Evolutionary conservation across 1,140 invertebrate species (phyloP).

Genomic region (Tetraneura akinire): DNA sequence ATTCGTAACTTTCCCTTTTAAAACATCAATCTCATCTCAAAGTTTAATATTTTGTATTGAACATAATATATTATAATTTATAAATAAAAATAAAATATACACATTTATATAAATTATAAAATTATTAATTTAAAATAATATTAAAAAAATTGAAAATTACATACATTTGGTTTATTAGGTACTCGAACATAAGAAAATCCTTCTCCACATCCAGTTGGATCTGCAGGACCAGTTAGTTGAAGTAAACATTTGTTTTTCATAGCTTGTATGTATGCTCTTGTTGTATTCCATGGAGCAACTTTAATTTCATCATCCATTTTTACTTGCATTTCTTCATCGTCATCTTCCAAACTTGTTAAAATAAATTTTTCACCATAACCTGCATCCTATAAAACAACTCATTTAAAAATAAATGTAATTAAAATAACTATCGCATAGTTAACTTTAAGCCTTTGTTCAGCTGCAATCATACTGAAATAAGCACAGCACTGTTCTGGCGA

Average conservation of each 20-base stretch:
- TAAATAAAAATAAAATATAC: too few species aligned
- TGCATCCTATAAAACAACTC: slow-evolving; percentile 69
- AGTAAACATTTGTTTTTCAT: slow-evolving; percentile 97
- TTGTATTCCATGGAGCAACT: slow-evolving; percentile 91
- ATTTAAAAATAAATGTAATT: background rate
- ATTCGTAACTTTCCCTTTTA: too few species aligned
- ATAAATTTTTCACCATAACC: slow-evolving; percentile 98
- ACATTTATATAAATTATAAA: too few species aligned
- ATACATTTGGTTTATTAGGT: slow-evolving; percentile 89
- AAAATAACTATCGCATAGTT: background rate
- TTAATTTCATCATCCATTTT: slow-evolving; percentile 98
- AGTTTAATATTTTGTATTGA: too few species aligned
- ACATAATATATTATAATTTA: too few species aligned
- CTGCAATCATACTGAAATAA: slow-evolving; percentile 97
- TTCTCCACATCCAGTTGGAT: slow-evolving; percentile 96
- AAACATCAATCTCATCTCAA: too few species aligned
- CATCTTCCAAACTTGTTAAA: slow-evolving; percentile 94
- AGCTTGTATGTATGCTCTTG: slow-evolving; percentile 92
- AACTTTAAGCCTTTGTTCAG: slow-evolving; percentile 88
- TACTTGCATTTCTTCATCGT: slow-evolving; percentile 93
- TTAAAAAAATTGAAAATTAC: slow-evolving; percentile 51
- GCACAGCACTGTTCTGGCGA: slow-evolving; percentile 98
- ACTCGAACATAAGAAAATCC: slow-evolving; percentile 96
- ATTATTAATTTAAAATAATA: too few species aligned
- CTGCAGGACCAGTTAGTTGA: slow-evolving; percentile 90